Conservation (phyloP, 1,140 invertebrate genomes). For the Brachionus koreanus region DNA sequence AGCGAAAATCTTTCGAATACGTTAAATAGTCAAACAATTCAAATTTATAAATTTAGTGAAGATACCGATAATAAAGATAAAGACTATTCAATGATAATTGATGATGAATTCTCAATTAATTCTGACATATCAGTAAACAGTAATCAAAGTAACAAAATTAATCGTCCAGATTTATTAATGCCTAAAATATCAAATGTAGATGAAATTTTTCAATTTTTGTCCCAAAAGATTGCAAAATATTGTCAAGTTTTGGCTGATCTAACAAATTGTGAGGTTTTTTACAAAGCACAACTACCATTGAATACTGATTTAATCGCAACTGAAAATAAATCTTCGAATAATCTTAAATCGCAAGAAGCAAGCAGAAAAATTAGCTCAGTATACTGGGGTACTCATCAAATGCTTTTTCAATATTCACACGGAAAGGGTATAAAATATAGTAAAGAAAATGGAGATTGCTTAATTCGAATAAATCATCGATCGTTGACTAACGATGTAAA, state of each 20-base stretch:
- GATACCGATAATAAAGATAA: not conserved
- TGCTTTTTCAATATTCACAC: conserved; percentile 43
- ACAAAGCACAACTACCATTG: conserved; percentile 18
- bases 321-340: not conserved
- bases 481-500: conserved; percentile 14
- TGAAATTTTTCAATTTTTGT: conserved; percentile 36
- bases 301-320: not conserved
- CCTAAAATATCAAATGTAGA: conserved; percentile 13
- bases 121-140: not conserved
- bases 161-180: not conserved
- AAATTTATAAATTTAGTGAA: not conserved
- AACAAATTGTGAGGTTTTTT: conserved; percentile 41
- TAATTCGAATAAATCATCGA: conserved; percentile 25
- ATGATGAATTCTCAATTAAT: not conserved
- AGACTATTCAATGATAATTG: not conserved
- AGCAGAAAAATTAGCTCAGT: not conserved
- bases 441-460: conserved; percentile 2
- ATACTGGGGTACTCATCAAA: conserved; percentile 40
- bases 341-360: not conserved
- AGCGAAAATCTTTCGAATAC: not conserved
- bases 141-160: not conserved
- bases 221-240: conserved; percentile 41
- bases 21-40: not conserved
- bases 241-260: conserved; percentile 44
- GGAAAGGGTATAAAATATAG: not conserved